Evolutionary conservation across 2,888 invertebrate genomes (phyloP).

Genomic region (Nipponacmea schrenckii): DNA sequence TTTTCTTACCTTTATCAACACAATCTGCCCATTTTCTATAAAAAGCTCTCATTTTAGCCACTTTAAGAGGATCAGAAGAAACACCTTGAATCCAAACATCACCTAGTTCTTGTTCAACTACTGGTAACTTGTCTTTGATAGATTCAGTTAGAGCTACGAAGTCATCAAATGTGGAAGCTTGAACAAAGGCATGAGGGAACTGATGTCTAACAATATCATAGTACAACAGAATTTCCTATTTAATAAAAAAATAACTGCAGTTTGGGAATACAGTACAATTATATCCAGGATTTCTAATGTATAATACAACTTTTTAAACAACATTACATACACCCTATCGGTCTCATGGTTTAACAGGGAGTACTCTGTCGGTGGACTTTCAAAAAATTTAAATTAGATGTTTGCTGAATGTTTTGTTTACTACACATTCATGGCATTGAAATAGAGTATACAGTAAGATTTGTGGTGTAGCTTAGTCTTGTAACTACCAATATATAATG

Average conservation of each 20-base stretch:
- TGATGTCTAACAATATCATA: slow-evolving; percentile 56
- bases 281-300: too few relatives aligned
- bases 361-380: too few relatives aligned
- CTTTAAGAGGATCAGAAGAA: slow-evolving; percentile 58
- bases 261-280: too few relatives aligned
- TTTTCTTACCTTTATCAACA: slow-evolving; percentile 15
- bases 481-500: too few relatives aligned
- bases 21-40: slow-evolving; percentile 42
- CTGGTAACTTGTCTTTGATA: slow-evolving; percentile 40
- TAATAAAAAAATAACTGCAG: slow-evolving; percentile 23
- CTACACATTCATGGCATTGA: too few relatives aligned
- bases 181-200: slow-evolving; percentile 51
- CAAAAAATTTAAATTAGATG: too few relatives aligned
- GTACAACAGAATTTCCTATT: slow-evolving; percentile 54
- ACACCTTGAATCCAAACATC: slow-evolving; percentile 63
- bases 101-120: slow-evolving; percentile 53
- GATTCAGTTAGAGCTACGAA: slow-evolving; percentile 39
- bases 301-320: too few relatives aligned
- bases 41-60: slow-evolving; percentile 49
- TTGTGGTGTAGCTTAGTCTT: too few relatives aligned
- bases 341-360: too few relatives aligned
- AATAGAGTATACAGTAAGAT: too few relatives aligned
- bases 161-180: slow-evolving; percentile 55
- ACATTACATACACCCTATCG: too few relatives aligned
- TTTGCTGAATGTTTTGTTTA: too few relatives aligned